Base-by-base conservation (phyloP, 2,113 vertebrate species). In the Chaetura pelagica region DNA sequence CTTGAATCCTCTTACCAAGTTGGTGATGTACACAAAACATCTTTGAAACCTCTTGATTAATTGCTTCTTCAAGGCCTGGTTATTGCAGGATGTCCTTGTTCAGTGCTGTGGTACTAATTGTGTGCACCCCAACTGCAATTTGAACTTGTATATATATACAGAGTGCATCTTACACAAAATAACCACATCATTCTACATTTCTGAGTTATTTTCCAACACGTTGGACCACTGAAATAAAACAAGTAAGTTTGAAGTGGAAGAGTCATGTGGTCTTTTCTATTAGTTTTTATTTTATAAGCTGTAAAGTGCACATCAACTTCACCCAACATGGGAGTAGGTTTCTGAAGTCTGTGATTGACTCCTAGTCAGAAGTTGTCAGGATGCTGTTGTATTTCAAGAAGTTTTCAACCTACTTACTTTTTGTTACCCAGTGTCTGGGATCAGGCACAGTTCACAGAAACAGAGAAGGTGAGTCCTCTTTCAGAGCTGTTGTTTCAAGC, bases 191-290 rank as follows among this genome's bases (percentile, higher is more conserved):
- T 42, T 42, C 40, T 42, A 14, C 40, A 13, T 42, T 42, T 42
- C 40, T 42, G 40, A 42, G 40, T 42, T 42, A 42, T 42, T 42
- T 42, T 42, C 40, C 40, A 42, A 42, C 40, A 42, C 40, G 14
- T 92, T 40, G 98, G 98, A 90, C 96, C 82, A n/a, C 99, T 99
- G 94, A 84, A 86, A 75, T 88, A 98, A 71, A 99, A 99, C 94
- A 99, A 98, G 98, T 99, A 95, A 95, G 84, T 68, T 81, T 77
- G 77, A 93, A 32, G 26, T 52, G 16, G 48, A 87, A 32, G 57
- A 67, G 20, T 78, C 35, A 2, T 35, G 19, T 44, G 46, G 26
- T 23, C 58, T 77, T 54, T 59, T 55, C 46, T 58, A 5, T 42
- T 52, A 42, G 30, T 61, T 86, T 77, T 64, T 32, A 61, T 61